A percentile compares a stretch with the other conserved stretches of the same genome.
These are phyloP conservation scores for Tragelaphus scriptus DNA, from an alignment of 2,113 vertebrate species.

Conservation along the genomic window DNA sequence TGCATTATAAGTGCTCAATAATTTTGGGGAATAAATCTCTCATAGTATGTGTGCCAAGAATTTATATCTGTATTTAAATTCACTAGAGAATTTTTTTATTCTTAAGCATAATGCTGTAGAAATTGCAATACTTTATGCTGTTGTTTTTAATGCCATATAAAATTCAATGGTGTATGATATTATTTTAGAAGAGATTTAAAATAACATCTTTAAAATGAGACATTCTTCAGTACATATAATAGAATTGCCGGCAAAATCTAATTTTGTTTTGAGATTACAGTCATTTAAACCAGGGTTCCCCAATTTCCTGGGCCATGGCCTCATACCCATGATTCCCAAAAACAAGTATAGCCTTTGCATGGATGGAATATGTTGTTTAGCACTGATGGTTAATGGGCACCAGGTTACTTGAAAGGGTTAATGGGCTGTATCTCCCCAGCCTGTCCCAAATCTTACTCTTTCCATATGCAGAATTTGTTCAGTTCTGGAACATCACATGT, in stretches of 20 bases:
- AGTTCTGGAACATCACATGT: not conserved
- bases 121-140: not conserved
- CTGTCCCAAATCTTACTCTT: not conserved
- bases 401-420: not conserved
- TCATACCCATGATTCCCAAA: not conserved
- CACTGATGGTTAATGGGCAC: not conserved
- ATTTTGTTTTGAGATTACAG: not conserved
- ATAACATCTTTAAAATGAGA: constrained; percentile 16
- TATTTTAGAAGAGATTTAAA: constrained; percentile 17
- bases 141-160: constrained; percentile 15
- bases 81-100: not conserved
- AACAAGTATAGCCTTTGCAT: not conserved
- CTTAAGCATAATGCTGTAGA: not conserved
- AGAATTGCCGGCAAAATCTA: not conserved
- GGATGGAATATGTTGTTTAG: not conserved
- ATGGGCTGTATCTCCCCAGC: not conserved
- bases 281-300: not conserved
- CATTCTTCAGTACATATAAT: not conserved
- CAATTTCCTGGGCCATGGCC: not conserved
- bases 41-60: not conserved
- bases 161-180: not conserved
- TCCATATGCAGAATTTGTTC: not conserved
- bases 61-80: not conserved
- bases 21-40: not conserved
- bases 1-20: not conserved